Base-by-base conservation (phyloP, 2,888 invertebrate species). In the Dioctria linearis region DNA sequence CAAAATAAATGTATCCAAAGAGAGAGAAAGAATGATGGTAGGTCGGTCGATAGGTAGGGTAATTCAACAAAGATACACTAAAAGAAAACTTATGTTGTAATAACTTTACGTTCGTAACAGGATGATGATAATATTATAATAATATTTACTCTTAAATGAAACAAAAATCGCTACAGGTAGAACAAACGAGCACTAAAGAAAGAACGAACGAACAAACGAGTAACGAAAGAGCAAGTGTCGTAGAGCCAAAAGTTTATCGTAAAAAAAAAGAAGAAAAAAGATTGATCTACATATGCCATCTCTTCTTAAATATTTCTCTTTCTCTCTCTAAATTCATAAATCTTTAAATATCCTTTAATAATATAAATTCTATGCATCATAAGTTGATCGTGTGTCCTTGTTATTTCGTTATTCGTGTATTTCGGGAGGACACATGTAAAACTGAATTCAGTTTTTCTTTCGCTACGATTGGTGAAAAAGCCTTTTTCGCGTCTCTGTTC, bases 291-390 rank as follows among this genome's bases (percentile, higher is more conserved):
- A 37, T n/a, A n/a, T n/a, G 40, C 46, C 46, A 46, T 43, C 13
- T 13, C 13, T 37, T 9, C 37, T 13, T 66, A 43, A 25, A 66
- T 66, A 66, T 42, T 8, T 11, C 8, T 54, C 6, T 37, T 5
- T 40, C 37, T 37, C 39, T 71, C 40, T 51, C n/a, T 63, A 42
- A 63, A 76, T 69, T 61, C 76, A 57, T 80, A 57, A 67, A 59
- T 73, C 65, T 69, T 57, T 79, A 49, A 49, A 73, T 80, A 63
- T 65, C 40, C 42, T 73, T 57, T 67, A 75, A 59, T 69, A 75
- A 75, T 80, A 78, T 78, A 80, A 80, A 78, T 67, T 80, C 80
- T 80, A 80, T 78, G 78, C 40, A 54, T 80, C 80, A 80, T 80
- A 80, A 80, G 80, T 78, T 80, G 63, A 80, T 51, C 78, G 78